Evolutionary conservation across 2,888 invertebrate genomes (phyloP).

Genomic region (Leptinotarsa haldemani): DNA sequence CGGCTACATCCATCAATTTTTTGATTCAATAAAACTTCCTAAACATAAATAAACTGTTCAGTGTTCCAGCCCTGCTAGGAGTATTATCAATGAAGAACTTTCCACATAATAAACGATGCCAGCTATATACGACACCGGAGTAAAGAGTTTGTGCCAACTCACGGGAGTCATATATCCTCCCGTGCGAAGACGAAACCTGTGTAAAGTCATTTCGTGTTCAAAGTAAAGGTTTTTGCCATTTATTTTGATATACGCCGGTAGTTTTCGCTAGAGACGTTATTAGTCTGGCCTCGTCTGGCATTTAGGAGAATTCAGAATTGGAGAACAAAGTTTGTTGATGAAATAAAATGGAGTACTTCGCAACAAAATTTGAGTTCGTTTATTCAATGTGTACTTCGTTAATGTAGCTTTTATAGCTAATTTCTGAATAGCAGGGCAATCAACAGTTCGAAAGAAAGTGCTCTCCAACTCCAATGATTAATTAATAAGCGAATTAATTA

Average conservation of each 20-base stretch:
- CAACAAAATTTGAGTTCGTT: not conserved
- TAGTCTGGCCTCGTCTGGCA: constrained; percentile 1
- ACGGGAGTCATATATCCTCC: constrained; percentile 24
- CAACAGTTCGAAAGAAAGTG: not conserved
- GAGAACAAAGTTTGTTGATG: not conserved
- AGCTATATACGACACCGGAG: not conserved
- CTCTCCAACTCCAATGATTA: not conserved
- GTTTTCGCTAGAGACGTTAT: constrained; percentile 9
- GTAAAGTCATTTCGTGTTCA: constrained; percentile 36
- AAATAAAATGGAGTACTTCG: not conserved
- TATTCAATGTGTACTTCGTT: constrained; percentile 1
- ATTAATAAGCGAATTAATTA: not conserved
- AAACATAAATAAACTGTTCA: no score
- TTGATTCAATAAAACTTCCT: no score
- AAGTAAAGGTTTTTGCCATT: constrained; percentile 42
- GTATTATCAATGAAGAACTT: not conserved
- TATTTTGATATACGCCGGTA: constrained; percentile 36
- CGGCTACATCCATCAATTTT: no score
- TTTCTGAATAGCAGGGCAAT: not conserved
- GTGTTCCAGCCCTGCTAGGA: not conserved
- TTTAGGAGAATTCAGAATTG: constrained; percentile 3
- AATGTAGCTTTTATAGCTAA: constrained; percentile 2
- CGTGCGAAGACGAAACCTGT: constrained; percentile 16
- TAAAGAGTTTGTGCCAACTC: constrained; percentile 23
- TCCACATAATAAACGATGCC: not conserved